phyloP scores from a whole-genome alignment of 2,113 vertebrate species.

The Ptilorrhoa leucosticta region DNA sequence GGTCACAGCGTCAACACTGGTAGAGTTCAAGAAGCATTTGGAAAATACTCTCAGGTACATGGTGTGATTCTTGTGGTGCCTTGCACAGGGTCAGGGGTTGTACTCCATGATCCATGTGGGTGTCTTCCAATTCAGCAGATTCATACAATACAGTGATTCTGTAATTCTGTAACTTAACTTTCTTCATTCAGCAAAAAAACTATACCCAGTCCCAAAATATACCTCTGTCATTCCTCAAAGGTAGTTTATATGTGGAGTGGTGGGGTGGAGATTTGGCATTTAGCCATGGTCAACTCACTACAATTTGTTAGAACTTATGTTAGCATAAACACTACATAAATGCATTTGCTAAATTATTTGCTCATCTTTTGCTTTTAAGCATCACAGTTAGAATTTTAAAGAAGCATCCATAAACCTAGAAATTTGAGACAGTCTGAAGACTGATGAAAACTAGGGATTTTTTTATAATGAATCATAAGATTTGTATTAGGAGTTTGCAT shows the following conservation, averaged over 20 bases:
- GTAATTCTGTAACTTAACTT: background rate
- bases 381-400: background rate
- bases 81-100: background rate
- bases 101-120: background rate
- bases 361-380: background rate
- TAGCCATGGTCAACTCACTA: background rate
- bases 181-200: background rate
- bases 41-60: background rate
- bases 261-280: background rate
- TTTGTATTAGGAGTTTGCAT: background rate
- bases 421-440: background rate
- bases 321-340: background rate
- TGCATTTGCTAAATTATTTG: background rate
- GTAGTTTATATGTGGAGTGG: background rate
- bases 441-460: background rate
- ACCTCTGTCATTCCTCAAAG: background rate
- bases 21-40: background rate
- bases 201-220: background rate
- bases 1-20: background rate
- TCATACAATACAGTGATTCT: background rate
- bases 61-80: background rate
- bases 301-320: background rate
- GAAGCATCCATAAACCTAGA: background rate
- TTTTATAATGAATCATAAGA: background rate
- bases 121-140: background rate